Conservation (phyloP, 2,113 vertebrate species). For the Takifugu bimaculatus region DNA sequence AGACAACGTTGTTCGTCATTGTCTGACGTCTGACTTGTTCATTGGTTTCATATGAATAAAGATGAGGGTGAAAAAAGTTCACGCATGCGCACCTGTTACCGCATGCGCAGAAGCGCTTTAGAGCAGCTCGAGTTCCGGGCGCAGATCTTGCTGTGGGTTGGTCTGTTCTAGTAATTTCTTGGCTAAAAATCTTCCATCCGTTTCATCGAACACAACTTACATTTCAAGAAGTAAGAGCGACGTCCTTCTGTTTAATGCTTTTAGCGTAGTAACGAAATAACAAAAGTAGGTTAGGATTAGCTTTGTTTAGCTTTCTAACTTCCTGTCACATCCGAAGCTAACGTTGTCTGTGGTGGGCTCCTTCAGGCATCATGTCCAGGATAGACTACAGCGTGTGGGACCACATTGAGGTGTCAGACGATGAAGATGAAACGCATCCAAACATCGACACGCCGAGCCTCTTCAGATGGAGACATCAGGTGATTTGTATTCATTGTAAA, state of each 20-base stretch:
- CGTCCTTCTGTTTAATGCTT: not conserved
- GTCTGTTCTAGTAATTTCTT: not conserved
- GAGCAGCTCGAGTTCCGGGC: constrained; percentile 41
- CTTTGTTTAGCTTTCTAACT: constrained; percentile 21
- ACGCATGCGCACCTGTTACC: too few species aligned
- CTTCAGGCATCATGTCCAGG: constrained; percentile 55
- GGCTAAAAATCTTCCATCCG: not conserved
- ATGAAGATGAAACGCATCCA: constrained; percentile 94
- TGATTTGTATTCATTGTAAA: constrained; percentile 35
- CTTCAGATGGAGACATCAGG: constrained; percentile 96
- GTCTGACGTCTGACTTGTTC: too few species aligned
- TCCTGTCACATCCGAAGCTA: constrained; percentile 38
- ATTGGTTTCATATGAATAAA: too few species aligned
- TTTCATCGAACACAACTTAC: not conserved
- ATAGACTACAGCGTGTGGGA: constrained; percentile 98
- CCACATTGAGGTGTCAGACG: constrained; percentile 95
- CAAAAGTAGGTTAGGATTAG: not conserved
- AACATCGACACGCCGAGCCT: constrained; percentile 96
- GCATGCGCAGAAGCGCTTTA: constrained; percentile 52
- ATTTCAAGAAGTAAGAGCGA: not conserved
- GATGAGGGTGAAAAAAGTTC: too few species aligned
- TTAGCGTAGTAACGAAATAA: not conserved
- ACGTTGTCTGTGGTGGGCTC: constrained; percentile 28
- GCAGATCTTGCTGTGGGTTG: not conserved
- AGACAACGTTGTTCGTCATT: too few species aligned